Evolutionary conservation across 2,797 vertebrate genomes (phyloP).

Genomic region (Thamnophis elegans): DNA sequence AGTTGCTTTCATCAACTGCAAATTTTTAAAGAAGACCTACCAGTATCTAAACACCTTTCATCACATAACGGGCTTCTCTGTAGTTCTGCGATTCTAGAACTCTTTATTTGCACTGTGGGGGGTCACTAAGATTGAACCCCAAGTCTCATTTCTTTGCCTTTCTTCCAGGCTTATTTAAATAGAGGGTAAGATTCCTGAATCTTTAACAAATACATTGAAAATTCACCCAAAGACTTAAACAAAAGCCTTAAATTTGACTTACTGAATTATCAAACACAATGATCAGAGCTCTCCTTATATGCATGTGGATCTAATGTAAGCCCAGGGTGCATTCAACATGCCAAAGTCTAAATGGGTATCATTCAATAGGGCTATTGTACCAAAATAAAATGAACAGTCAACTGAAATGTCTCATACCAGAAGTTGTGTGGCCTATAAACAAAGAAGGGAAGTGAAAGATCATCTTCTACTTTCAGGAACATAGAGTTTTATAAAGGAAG

Average conservation of each 20-base stretch:
- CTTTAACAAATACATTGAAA: not conserved
- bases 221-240: not conserved
- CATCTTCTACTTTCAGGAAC: not conserved
- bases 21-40: not conserved
- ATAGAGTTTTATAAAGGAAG: not conserved
- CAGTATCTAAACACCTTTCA: not conserved
- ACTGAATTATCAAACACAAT: not conserved
- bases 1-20: not conserved
- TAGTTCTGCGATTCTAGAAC: not conserved
- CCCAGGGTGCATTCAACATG: not conserved
- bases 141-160: not conserved
- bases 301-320: not conserved
- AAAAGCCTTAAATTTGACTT: not conserved
- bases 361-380: not conserved
- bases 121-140: not conserved
- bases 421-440: not conserved
- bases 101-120: not conserved
- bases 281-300: not conserved
- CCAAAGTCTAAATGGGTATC: not conserved
- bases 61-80: not conserved
- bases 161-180: not conserved
- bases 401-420: not conserved
- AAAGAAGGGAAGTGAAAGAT: not conserved
- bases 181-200: not conserved
- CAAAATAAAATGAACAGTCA: not conserved